phyloP scores from a whole-genome alignment of 92 coral and sea anemone species.

The Desmophyllum pertusum region DNA sequence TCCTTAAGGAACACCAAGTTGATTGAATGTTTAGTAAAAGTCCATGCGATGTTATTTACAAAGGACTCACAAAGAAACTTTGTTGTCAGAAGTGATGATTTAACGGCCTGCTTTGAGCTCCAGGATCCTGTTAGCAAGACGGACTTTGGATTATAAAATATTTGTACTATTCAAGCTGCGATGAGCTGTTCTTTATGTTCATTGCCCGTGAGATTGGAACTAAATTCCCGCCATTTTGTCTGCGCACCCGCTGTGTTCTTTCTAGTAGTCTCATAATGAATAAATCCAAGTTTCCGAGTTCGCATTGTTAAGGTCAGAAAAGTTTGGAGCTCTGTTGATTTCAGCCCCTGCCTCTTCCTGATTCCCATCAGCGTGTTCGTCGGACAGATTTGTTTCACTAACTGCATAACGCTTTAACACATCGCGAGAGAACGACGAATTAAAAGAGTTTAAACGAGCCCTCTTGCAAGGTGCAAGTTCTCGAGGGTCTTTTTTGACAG shows the following conservation, averaged over 20 bases:
- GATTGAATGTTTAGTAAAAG: background rate
- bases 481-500: background rate
- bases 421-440: constrained; percentile 80
- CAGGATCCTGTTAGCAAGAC: background rate
- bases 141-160: background rate
- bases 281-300: constrained; percentile 43
- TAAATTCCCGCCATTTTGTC: constrained; percentile 38
- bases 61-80: background rate
- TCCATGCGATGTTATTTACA: background rate
- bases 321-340: constrained; percentile 52
- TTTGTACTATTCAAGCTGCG: constrained; percentile 34
- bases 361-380: constrained; percentile 29
- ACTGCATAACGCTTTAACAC: constrained; percentile 79
- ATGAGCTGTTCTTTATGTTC: constrained; percentile 4
- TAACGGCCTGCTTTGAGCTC: constrained; percentile 40
- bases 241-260: constrained; percentile 24
- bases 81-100: constrained; percentile 3
- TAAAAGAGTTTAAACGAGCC: constrained; percentile 57
- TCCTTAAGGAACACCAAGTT: background rate
- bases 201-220: constrained; percentile 1
- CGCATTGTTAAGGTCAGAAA: constrained; percentile 56
- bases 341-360: constrained; percentile 22
- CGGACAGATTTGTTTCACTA: constrained; percentile 75
- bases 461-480: constrained; percentile 24
- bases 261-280: constrained; percentile 5